Percentiles rank a stretch among this genome's conserved stretches.
These are phyloP conservation scores for Echiichthys vipera DNA, from an alignment of 2,797 vertebrate species.

Conservation along the genomic window DNA sequence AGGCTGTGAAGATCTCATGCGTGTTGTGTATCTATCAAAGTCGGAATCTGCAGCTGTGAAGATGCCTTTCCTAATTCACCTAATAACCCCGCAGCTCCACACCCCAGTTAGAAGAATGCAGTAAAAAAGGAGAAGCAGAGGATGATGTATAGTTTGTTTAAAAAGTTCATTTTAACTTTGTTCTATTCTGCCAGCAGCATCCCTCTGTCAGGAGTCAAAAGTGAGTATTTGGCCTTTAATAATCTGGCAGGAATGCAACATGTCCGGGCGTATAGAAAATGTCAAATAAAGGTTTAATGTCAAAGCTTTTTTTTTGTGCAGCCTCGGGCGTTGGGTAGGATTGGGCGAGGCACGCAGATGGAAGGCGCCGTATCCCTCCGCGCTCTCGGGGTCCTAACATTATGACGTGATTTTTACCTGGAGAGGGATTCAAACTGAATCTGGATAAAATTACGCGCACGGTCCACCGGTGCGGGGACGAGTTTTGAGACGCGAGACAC, in stretches of 20 bases:
- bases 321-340: conserved; percentile 54
- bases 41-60: neutral
- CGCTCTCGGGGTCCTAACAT: conserved; percentile 11
- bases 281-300: conserved; percentile 70
- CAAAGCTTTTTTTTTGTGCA: conserved; percentile 50
- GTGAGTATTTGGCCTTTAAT: conserved; percentile 58
- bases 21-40: neutral
- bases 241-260: conserved; percentile 70
- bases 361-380: conserved; percentile 65
- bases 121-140: neutral
- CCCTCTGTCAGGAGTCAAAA: conserved; percentile 50
- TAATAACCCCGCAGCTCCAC: neutral
- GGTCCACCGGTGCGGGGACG: too few relatives aligned
- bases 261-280: conserved; percentile 61
- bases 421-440: neutral
- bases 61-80: neutral
- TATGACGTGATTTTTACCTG: neutral
- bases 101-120: neutral
- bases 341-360: conserved; percentile 17
- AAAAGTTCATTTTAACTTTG: neutral
- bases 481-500: accelerated
- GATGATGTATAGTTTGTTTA: neutral
- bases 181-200: conserved; percentile 34
- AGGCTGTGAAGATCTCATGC: neutral
- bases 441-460: accelerated